phyloP scores from a whole-genome alignment of 2,888 invertebrate species.

The Timandra comae region DNA sequence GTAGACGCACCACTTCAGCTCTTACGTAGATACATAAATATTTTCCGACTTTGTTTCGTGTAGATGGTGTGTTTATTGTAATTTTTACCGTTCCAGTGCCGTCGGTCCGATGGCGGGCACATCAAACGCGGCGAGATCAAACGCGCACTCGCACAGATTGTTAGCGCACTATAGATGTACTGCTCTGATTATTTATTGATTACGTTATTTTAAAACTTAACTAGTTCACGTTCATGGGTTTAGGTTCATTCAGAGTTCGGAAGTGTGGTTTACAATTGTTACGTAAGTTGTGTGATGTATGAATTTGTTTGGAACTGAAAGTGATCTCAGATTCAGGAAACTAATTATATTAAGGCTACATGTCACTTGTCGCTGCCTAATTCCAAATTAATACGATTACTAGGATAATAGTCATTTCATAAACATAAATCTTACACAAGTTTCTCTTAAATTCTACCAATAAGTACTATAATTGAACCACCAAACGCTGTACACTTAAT shows the following conservation, averaged over 20 bases:
- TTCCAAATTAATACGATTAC: neutral
- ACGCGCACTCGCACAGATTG: conserved; percentile 10
- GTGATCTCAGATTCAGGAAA: too few species aligned
- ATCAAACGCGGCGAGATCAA: conserved; percentile 32
- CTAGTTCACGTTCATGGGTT: conserved; percentile 11
- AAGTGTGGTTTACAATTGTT: neutral
- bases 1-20: too few species aligned
- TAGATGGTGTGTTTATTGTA: conserved; percentile 37
- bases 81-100: conserved; percentile 47
- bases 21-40: too few species aligned
- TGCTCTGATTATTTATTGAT: conserved; percentile 23
- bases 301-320: too few species aligned
- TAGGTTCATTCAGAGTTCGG: neutral
- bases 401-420: neutral
- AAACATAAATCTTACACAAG: too few species aligned
- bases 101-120: conserved; percentile 2
- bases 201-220: conserved; percentile 14
- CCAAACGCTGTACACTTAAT: too few species aligned
- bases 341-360: too few species aligned
- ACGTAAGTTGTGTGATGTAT: neutral
- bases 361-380: too few species aligned
- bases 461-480: too few species aligned
- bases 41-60: too few species aligned
- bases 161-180: neutral
- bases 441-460: too few species aligned